These are phyloP conservation scores for Macrotrachela quadricornifera DNA, from an alignment of 1,140 invertebrate species.

Conservation along the genomic window DNA sequence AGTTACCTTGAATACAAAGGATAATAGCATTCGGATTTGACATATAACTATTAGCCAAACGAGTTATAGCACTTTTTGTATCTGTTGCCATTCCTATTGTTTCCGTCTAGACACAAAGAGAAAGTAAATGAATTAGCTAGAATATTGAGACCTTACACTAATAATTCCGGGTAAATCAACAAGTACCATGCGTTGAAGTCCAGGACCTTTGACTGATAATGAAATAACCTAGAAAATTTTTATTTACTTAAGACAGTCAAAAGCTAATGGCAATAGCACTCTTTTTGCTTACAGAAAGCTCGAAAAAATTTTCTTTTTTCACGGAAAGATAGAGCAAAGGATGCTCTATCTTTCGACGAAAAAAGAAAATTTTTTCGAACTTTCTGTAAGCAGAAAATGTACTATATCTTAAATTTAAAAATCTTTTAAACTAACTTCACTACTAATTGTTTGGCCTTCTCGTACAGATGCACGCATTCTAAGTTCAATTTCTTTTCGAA, in stretches of 20 bases:
- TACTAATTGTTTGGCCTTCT: slow-evolving; percentile 78
- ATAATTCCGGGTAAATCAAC: slow-evolving; percentile 96
- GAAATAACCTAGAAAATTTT: slow-evolving; percentile 52
- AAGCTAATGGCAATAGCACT: too few species aligned
- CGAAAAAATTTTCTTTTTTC: too few species aligned
- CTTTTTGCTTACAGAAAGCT: too few species aligned
- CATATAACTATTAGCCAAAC: slow-evolving; percentile 77
- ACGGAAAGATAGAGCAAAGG: too few species aligned
- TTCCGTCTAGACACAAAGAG: too few species aligned
- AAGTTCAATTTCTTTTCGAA: slow-evolving; percentile 46
- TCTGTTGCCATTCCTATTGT: slow-evolving; percentile 87
- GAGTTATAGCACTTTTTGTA: slow-evolving; percentile 70
- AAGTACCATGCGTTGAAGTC: slow-evolving; percentile 84
- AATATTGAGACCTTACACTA: slow-evolving; percentile 55
- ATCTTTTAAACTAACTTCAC: slow-evolving; percentile 35
- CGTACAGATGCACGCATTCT: slow-evolving; percentile 72
- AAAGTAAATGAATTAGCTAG: too few species aligned
- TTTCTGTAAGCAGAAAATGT: too few species aligned
- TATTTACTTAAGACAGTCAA: too few species aligned
- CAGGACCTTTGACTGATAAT: slow-evolving; percentile 87
- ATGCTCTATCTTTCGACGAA: too few species aligned
- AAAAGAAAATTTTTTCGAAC: too few species aligned
- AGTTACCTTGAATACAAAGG: slow-evolving; percentile 64
- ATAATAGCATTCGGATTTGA: slow-evolving; percentile 98
- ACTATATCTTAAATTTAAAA: too few species aligned